These are phyloP conservation scores for Cettia cetti DNA, from an alignment of 2,113 vertebrate species.

Conservation along the genomic window DNA sequence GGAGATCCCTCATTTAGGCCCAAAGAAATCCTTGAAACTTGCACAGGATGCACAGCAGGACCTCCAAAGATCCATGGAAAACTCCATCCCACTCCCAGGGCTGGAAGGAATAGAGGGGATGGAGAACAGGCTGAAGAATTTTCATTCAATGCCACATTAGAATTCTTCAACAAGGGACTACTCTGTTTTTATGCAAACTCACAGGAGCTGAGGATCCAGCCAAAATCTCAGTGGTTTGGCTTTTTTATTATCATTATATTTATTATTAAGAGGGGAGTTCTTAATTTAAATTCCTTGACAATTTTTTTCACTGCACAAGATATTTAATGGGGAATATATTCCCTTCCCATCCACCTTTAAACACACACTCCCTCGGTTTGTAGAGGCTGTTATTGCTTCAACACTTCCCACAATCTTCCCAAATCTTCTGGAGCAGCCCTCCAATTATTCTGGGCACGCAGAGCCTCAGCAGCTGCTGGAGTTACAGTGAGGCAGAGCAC, in stretches of 20 bases:
- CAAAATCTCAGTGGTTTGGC: fast-evolving
- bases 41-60: fast-evolving
- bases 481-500: background rate
- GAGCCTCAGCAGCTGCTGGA: constrained; percentile 3
- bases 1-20: no score
- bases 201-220: background rate
- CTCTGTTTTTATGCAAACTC: background rate
- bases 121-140: background rate
- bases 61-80: background rate
- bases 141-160: background rate
- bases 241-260: background rate
- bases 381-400: background rate
- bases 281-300: background rate
- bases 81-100: background rate
- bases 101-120: background rate
- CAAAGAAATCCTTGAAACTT: background rate
- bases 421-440: background rate
- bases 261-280: background rate
- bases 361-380: background rate
- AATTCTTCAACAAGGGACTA: background rate
- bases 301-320: background rate
- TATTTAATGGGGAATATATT: background rate
- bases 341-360: background rate
- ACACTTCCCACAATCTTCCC: background rate
- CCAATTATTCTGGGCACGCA: background rate